phyloP scores from a whole-genome alignment of 1,140 invertebrate species.

The Drosophila fuyamai region DNA sequence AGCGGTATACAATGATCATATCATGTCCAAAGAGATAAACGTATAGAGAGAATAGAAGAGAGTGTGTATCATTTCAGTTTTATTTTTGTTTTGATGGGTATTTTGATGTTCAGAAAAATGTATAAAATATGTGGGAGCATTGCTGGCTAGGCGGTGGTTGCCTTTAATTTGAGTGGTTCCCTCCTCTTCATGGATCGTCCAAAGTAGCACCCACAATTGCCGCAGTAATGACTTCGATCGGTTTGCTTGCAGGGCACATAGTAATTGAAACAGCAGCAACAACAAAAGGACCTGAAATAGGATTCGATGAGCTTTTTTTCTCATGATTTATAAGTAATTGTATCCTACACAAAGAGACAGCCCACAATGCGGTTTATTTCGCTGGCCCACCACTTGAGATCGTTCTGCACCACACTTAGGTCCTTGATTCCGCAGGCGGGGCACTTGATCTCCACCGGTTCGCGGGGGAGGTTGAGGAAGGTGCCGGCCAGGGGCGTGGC shows the following conservation, averaged over 20 bases:
- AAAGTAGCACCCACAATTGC: slow-evolving; percentile 81
- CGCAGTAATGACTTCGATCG: slow-evolving; percentile 80
- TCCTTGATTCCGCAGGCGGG: slow-evolving; percentile 70
- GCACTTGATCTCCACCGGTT: slow-evolving; percentile 68
- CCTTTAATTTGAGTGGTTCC: slow-evolving; percentile 57
- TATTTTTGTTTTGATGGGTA: slow-evolving; percentile 35
- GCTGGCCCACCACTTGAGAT: slow-evolving; percentile 79
- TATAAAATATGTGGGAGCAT: slow-evolving; percentile 14
- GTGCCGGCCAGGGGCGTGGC: slow-evolving; percentile 76
- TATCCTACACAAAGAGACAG: slow-evolving; percentile 77
- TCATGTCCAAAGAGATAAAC: slow-evolving; percentile 2
- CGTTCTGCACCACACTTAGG: slow-evolving; percentile 65
- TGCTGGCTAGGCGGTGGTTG: slow-evolving; percentile 29
- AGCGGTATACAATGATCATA: background rate
- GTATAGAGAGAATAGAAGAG: background rate
- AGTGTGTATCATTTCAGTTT: slow-evolving; percentile 17
- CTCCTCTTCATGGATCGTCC: slow-evolving; percentile 70
- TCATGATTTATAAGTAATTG: background rate
- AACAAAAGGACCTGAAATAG: slow-evolving; percentile 66
- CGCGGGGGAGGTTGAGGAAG: slow-evolving; percentile 69
- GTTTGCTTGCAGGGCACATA: slow-evolving; percentile 74
- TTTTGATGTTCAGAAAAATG: background rate
- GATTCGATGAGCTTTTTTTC: background rate
- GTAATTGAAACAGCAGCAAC: slow-evolving; percentile 77
- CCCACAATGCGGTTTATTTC: slow-evolving; percentile 75